These are phyloP conservation scores for Pachyramphus minor DNA, from an alignment of 2,113 vertebrate species.

Conservation along the genomic window DNA sequence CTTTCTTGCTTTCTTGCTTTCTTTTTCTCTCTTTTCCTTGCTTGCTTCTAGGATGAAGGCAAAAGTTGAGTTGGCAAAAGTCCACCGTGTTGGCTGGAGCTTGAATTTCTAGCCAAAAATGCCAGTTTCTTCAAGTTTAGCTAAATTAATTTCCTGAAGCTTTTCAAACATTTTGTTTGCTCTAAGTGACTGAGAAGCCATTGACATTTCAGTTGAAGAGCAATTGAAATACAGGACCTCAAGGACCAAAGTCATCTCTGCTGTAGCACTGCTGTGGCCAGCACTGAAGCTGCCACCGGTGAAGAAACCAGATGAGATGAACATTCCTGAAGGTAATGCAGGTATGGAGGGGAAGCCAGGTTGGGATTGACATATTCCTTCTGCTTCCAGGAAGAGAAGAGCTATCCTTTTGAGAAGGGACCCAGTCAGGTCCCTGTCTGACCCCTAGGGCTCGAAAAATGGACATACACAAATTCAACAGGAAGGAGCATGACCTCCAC, in stretches of 20 bases:
- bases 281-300: rapidly evolving
- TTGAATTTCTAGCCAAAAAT: constrained; percentile 15
- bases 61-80: constrained; percentile 24
- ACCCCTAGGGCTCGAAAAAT: rapidly evolving
- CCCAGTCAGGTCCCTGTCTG: rapidly evolving
- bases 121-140: not conserved
- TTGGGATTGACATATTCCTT: not conserved
- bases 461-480: not conserved
- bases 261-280: not conserved
- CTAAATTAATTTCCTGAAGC: constrained; percentile 22
- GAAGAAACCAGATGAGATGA: not conserved
- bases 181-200: not conserved
- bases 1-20: no score
- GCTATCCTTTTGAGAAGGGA: not conserved
- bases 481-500: not conserved
- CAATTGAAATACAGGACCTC: not conserved
- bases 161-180: constrained; percentile 7
- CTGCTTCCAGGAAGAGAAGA: not conserved
- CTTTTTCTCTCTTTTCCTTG: not conserved
- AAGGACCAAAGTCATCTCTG: not conserved
- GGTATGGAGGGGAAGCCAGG: not conserved
- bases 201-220: not conserved
- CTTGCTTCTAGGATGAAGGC: constrained; percentile 26
- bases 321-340: not conserved
- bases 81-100: not conserved